Evolutionary conservation across 2,797 vertebrate genomes (phyloP).

Genomic region (Hippopotamyrus pictus): DNA sequence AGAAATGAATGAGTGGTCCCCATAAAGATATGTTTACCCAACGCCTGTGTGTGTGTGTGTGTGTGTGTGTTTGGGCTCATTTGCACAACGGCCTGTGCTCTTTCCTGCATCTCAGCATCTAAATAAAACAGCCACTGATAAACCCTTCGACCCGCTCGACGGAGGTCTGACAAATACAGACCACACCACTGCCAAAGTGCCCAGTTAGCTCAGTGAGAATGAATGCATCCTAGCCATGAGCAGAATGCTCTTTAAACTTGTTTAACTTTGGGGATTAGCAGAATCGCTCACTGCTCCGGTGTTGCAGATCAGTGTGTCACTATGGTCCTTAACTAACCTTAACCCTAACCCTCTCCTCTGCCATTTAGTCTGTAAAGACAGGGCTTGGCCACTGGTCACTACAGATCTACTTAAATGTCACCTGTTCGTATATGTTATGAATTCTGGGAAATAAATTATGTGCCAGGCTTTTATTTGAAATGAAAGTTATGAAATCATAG

Average conservation of each 20-base stretch:
- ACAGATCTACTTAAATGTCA: not conserved
- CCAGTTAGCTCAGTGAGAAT: constrained; percentile 40
- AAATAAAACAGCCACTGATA: not conserved
- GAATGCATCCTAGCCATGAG: constrained; percentile 37
- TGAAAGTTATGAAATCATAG: not conserved
- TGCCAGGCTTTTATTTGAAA: not conserved
- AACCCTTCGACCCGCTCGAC: not conserved
- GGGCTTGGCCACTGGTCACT: not conserved
- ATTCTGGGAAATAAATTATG: not conserved
- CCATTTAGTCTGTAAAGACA: not conserved
- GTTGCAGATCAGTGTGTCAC: not conserved
- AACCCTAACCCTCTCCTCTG: not conserved
- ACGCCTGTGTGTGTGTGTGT: not conserved
- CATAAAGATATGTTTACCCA: not conserved
- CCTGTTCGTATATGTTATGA: not conserved
- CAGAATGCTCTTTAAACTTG: constrained; percentile 37
- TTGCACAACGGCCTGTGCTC: not conserved
- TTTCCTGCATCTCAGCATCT: not conserved
- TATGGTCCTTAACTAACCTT: not conserved
- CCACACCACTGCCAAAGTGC: constrained; percentile 20
- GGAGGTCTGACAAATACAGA: not conserved
- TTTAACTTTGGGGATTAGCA: constrained; percentile 36
- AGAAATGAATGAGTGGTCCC: not conserved
- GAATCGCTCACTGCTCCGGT: constrained; percentile 13
- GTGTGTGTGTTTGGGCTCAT: constrained; percentile 16